These are phyloP conservation scores for Tor tambroides DNA, from an alignment of 2,113 vertebrate species.

Conservation along the genomic window DNA sequence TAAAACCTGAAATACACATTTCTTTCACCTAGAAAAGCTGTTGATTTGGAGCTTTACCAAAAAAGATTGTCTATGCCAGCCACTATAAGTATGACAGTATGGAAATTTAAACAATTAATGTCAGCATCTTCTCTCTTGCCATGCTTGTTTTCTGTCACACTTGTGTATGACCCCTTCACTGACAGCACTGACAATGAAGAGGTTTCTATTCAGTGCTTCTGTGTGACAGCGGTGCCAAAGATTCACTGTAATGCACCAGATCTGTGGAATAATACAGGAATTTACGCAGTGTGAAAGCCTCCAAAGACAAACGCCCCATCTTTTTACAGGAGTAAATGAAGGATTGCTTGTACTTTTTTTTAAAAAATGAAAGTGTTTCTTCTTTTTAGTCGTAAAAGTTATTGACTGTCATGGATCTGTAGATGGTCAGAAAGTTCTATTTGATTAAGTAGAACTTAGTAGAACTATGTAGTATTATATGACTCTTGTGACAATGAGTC, in stretches of 20 bases:
- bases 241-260: not conserved
- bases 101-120: conserved; percentile 13
- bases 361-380: too few relatives aligned
- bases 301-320: too few relatives aligned
- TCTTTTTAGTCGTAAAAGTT: too few relatives aligned
- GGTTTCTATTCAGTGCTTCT: not conserved
- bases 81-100: conserved; percentile 14
- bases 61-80: not conserved
- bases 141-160: conserved; percentile 2
- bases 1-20: not conserved
- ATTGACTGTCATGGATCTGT: too few relatives aligned
- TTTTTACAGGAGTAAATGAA: too few relatives aligned
- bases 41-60: conserved; percentile 38
- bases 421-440: not conserved
- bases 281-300: too few relatives aligned
- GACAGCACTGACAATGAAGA: conserved; percentile 11
- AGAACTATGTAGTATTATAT: not conserved
- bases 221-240: conserved; percentile 3
- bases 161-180: not conserved
- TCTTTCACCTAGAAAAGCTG: conserved; percentile 13
- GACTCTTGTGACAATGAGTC: too few relatives aligned
- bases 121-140: conserved; percentile 19
- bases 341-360: too few relatives aligned
- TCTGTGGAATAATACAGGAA: too few relatives aligned
- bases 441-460: too few relatives aligned